A percentile compares a stretch with the other conserved stretches of the same genome.
phyloP scores from a whole-genome alignment of 1,140 invertebrate genomes.

The Tribolium castaneum region DNA sequence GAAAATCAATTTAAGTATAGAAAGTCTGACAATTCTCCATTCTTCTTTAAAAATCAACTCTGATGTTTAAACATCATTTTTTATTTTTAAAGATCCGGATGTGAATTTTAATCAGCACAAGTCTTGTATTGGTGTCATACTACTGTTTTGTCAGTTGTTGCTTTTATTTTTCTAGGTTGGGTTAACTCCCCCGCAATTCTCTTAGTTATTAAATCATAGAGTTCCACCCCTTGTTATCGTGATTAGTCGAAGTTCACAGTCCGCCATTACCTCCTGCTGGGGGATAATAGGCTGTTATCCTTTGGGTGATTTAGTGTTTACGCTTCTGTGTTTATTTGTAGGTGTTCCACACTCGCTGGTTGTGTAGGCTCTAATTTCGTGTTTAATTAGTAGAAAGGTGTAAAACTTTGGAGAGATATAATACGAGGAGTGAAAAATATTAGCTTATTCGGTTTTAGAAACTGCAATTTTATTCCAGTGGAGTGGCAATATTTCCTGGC shows the following conservation, averaged over 20 bases:
- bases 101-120: no score
- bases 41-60: no score
- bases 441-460: neutral
- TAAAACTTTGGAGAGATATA: neutral
- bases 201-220: conserved; percentile 16
- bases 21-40: no score
- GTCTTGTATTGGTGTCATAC: no score
- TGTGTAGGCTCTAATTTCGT: neutral
- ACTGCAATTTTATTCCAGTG: neutral
- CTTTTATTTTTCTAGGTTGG: no score
- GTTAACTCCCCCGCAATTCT: neutral
- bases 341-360: neutral
- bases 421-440: neutral
- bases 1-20: no score
- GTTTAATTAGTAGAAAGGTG: conserved; percentile 16
- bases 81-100: no score
- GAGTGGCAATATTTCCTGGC: neutral
- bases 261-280: neutral
- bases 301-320: conserved; percentile 24
- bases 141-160: neutral
- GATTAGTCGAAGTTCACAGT: conserved; percentile 11
- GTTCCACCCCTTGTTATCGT: conserved; percentile 15
- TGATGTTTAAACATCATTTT: no score
- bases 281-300: conserved; percentile 13
- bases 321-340: conserved; percentile 12